A percentile compares a stretch with the other conserved stretches of the same genome.
Conservation (phyloP, 2,888 invertebrate genomes). For the Dryocosmus kuriphilus region DNA sequence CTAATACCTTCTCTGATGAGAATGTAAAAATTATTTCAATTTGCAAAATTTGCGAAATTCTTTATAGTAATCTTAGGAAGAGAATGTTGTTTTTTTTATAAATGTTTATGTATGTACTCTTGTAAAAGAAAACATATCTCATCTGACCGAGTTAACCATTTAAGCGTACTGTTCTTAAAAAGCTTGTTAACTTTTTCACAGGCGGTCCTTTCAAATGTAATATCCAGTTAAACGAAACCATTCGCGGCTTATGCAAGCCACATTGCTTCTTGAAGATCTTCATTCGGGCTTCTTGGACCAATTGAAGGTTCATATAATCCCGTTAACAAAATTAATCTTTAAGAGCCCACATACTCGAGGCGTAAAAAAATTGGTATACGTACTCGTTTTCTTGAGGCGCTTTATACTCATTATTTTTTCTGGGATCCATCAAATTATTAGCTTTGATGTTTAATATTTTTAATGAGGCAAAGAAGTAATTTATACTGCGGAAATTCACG, state of each 20-base stretch:
- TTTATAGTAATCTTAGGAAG: not conserved
- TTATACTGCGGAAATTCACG: too few relatives aligned
- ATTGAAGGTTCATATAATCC: not conserved
- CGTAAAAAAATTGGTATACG: not conserved
- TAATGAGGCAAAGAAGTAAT: too few relatives aligned
- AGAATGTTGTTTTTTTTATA: not conserved
- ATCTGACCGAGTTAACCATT: conserved; percentile 3
- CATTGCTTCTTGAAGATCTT: not conserved
- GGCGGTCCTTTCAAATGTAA: conserved; percentile 4
- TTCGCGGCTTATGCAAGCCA: not conserved
- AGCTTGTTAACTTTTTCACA: conserved; percentile 5
- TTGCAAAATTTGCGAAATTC: too few relatives aligned
- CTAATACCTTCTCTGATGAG: too few relatives aligned
- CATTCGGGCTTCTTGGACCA: conserved; percentile 4
- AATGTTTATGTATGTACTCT: not conserved
- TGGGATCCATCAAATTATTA: not conserved
- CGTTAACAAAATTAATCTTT: conserved; percentile 7
- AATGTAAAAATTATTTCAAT: not conserved
- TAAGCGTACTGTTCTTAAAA: not conserved
- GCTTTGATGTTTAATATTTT: not conserved
- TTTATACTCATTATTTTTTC: not conserved
- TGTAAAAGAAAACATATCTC: not conserved
- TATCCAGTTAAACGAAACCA: conserved; percentile 19
- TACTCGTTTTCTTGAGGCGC: not conserved
- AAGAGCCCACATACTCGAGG: not conserved